Evolutionary conservation across 2,888 invertebrate genomes (phyloP), one percentile per base, ranked within the genome.

Genomic region (Tipula helvola): DNA sequence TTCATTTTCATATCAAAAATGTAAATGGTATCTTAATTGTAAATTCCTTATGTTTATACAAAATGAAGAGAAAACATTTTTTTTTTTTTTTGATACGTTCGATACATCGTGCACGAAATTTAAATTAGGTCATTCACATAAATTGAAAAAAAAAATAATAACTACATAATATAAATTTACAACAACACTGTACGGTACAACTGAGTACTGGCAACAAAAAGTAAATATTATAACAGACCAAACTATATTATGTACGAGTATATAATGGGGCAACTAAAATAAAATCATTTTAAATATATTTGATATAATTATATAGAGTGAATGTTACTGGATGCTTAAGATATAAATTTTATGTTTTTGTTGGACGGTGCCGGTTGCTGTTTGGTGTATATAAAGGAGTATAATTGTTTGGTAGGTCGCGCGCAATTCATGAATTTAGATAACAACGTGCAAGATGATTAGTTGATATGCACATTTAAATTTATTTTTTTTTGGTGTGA

Each of bases 1-100:
- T 71, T 71, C 71, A 71, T 71, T 71, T 71, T 71, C 71, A 71
- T 71, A 71, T 71, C 71, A 71, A 71, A 71, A 71, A 71, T 71
- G 28, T 71, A 71, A 71, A 71, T 71, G 71, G 71, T 71, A 71
- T 71, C 71, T 71, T 71, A 71, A 71, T 71, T 71, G 71, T 71
- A 71, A 71, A 71, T 71, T 71, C 71, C 71, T 71, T 71, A 71
- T 57, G 12, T 5, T 10, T 28, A n/a, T 10, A 28, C 71, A 71
- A 71, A 71, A 71, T 71, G 71, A 71, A 71, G 71, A 71, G 10
- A 28, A 71, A 71, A 18, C 5, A 39, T 39, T 39, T 39, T 39
- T 39, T 57, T 57, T 16, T 57, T 71, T 28, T 71, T 71, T 71
- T 71, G 71, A 28, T 71, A 28, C 7, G 28, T 28, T 28, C 28